Percentiles rank a stretch among this genome's conserved stretches.
These are phyloP conservation scores for Drosophila kurseongensis DNA, from an alignment of 1,140 invertebrate genomes.

Conservation along the genomic window DNA sequence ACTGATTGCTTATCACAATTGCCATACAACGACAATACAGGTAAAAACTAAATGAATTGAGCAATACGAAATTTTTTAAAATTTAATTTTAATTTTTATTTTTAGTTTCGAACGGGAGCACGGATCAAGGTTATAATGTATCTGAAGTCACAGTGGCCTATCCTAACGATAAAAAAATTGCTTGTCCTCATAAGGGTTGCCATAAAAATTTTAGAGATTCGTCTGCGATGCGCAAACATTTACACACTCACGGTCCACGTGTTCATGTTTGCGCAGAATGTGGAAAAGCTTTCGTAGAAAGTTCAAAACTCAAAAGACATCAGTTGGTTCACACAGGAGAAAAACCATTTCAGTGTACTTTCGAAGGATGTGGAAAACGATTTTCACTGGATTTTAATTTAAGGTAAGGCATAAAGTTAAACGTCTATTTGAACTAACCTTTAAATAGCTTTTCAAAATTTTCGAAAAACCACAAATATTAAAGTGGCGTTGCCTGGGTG, in stretches of 20 bases:
- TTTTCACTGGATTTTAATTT: conserved; percentile 99
- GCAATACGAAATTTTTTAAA: background rate
- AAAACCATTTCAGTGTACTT: conserved; percentile 99
- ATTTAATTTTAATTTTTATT: background rate
- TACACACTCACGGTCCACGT: conserved; percentile 98
- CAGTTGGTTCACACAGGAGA: conserved; percentile 97
- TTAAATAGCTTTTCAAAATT: too few relatives aligned
- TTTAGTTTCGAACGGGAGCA: background rate
- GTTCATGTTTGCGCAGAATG: conserved; percentile 99
- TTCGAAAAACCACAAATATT: too few relatives aligned
- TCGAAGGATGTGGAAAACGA: conserved; percentile 98
- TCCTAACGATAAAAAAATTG: conserved; percentile 85
- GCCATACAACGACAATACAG: conserved; percentile 16
- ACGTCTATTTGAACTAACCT: background rate
- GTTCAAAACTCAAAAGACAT: conserved; percentile 97
- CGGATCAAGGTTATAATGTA: conserved; percentile 10
- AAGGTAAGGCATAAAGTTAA: conserved; percentile 82
- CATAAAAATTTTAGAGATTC: conserved; percentile 99
- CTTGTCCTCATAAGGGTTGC: conserved; percentile 98
- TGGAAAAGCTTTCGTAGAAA: conserved; percentile 99
- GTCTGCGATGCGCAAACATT: conserved; percentile 98
- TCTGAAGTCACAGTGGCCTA: conserved; percentile 15
- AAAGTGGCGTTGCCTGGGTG: too few relatives aligned
- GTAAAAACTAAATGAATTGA: conserved; percentile 6
- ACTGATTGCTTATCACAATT: conserved; percentile 7